Conservation (phyloP, 1,140 invertebrate genomes). For the Aphelinus atriplicis region DNA sequence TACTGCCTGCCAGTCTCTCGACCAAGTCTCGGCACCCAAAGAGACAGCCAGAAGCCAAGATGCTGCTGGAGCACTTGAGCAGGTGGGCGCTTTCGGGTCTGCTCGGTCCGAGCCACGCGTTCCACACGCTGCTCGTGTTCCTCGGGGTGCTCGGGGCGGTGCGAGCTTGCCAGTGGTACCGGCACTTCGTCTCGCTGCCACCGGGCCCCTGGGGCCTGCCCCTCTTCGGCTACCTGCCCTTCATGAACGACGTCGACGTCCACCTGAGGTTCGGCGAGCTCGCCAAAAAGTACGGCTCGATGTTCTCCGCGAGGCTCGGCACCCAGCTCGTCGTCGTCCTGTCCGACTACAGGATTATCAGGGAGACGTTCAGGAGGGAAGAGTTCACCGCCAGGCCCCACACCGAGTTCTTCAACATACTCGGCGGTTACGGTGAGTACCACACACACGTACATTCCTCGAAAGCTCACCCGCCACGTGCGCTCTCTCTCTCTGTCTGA, state of each 20-base stretch:
- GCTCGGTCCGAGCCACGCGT: background rate
- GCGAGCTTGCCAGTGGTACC: constrained; percentile 66
- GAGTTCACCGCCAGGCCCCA: constrained; percentile 88
- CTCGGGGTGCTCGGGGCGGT: constrained; percentile 66
- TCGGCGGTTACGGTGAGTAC: constrained; percentile 88
- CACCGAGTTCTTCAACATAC: constrained; percentile 84
- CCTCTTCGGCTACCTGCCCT: constrained; percentile 83
- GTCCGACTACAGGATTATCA: constrained; percentile 84
- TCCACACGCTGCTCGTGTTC: constrained; percentile 65
- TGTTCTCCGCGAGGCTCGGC: constrained; percentile 85
- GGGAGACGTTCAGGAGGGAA: constrained; percentile 84
- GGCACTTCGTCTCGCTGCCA: constrained; percentile 72
- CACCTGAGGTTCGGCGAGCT: constrained; percentile 82
- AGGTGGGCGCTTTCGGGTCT: constrained; percentile 47
- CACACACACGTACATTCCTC: background rate
- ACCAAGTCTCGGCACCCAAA: no score
- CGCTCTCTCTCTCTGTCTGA: background rate
- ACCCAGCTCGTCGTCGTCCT: constrained; percentile 84
- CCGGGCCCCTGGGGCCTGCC: constrained; percentile 88
- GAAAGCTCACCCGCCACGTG: no score
- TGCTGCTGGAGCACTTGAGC: constrained; percentile 52
- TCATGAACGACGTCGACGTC: constrained; percentile 77
- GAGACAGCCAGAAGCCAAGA: constrained; percentile 20
- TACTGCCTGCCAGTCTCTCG: no score
- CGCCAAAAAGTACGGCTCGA: constrained; percentile 78